Evolutionary conservation across 2,797 vertebrate genomes (phyloP), one percentile per base, ranked within the genome.

Genomic region (Rhabdomys pumilio): DNA sequence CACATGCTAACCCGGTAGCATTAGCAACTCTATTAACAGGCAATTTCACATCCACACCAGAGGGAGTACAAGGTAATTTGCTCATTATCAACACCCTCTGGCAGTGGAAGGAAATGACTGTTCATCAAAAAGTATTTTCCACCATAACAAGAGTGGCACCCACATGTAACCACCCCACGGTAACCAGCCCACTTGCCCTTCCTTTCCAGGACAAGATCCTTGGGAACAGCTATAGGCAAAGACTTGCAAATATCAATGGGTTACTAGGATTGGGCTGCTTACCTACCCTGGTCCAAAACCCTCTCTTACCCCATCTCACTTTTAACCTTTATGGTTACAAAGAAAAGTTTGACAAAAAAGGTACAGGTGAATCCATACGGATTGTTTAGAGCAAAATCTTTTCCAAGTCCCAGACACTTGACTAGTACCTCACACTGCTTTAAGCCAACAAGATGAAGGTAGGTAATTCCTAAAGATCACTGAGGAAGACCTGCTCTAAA

Each of bases 11-110:
- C 97, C 96, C 83, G 0, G 94, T 97, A 97, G 97, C 97, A 98
- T 98, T 98, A 98, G 97, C 97, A 97, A 97, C 97, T 98, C 98
- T 98, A 97, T 98, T 98, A 98, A 97, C 96, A 96, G 97, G 93
- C 97, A 97, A 97, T 97, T 98, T 98, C 98, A 97, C 90, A 97
- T 97, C 96, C 87, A 97, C 95, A 97, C 96, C 97, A 97, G 97
- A 97, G 97, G 97, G 97, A 98, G 97, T 96, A 96, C 95, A 97
- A 97, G 97, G 97, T 98, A 98, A 98, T 97, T 97, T 97, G 96
- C 97, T 98, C 97, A 97, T 98, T 97, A 97, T 92, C 96, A 97
- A 96, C 97, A 97, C 97, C 98, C 97, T 98, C 97, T 72, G 97
- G 97, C 97, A 95, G 91, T 96, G 87, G 96, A 97, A 93, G 95